Percentiles rank a stretch among this genome's conserved stretches.
These are phyloP conservation scores for Morpho deidamia DNA, from an alignment of 2,888 invertebrate genomes.

Conservation along the genomic window DNA sequence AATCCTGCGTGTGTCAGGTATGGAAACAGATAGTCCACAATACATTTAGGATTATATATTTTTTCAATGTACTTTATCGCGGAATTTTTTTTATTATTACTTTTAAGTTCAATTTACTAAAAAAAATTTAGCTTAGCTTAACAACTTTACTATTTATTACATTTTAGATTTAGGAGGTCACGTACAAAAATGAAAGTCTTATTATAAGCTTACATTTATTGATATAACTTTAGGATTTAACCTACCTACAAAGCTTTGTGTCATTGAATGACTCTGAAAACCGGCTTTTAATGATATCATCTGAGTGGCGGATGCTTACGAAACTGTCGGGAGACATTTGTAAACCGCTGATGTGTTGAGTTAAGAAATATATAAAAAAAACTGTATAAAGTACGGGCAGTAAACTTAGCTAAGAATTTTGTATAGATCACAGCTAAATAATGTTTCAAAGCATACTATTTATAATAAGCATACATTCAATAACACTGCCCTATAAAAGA, in stretches of 20 bases:
- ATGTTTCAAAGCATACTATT: no score
- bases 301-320: conserved; percentile 5
- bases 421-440: no score
- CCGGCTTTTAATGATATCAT: conserved; percentile 12
- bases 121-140: background rate
- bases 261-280: conserved; percentile 6
- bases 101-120: no score
- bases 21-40: no score
- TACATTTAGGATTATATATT: no score
- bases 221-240: background rate
- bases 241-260: background rate
- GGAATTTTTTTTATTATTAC: no score
- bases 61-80: no score
- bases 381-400: background rate
- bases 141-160: background rate
- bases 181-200: background rate
- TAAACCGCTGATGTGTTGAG: background rate
- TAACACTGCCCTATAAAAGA: no score
- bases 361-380: conserved; percentile 6
- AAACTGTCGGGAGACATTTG: conserved; percentile 4
- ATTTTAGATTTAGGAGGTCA: background rate
- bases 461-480: no score
- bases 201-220: background rate
- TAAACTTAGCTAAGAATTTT: no score
- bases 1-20: no score